Evolutionary conservation across 2,797 vertebrate genomes (phyloP).

Genomic region (Cossypha dichroa): DNA sequence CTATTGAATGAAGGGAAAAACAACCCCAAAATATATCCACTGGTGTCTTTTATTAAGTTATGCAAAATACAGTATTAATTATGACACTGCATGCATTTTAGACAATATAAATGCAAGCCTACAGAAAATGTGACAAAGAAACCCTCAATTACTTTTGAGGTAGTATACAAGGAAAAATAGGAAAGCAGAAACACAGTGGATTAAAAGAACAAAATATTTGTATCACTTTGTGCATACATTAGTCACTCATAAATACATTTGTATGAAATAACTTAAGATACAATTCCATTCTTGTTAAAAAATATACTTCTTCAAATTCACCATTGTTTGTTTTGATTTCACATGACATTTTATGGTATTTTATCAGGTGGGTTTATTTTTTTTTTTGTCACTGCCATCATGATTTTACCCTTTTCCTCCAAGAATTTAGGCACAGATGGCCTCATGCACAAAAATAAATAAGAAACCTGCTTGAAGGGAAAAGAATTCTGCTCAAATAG

Average conservation of each 20-base stretch:
- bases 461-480: conserved; percentile 72
- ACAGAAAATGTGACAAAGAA: conserved; percentile 72
- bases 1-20: neutral
- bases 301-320: conserved; percentile 62
- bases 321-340: conserved; percentile 21
- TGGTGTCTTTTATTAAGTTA: conserved; percentile 79
- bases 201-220: conserved; percentile 72
- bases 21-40: conserved; percentile 45
- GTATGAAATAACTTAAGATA: conserved; percentile 58
- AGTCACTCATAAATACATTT: conserved; percentile 68
- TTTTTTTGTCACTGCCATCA: neutral
- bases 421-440: conserved; percentile 65
- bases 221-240: conserved; percentile 62
- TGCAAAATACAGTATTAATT: conserved; percentile 77
- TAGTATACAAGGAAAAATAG: conserved; percentile 76
- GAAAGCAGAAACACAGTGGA: conserved; percentile 68
- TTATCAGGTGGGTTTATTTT: conserved; percentile 39
- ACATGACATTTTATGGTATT: conserved; percentile 53
- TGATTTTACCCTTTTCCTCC: conserved; percentile 57
- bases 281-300: conserved; percentile 53
- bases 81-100: conserved; percentile 79
- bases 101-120: conserved; percentile 74
- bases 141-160: conserved; percentile 80
- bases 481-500: conserved; percentile 72
- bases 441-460: conserved; percentile 72